Evolutionary conservation across 2,888 invertebrate species (phyloP).

Genomic region (Nudaria mundana): DNA sequence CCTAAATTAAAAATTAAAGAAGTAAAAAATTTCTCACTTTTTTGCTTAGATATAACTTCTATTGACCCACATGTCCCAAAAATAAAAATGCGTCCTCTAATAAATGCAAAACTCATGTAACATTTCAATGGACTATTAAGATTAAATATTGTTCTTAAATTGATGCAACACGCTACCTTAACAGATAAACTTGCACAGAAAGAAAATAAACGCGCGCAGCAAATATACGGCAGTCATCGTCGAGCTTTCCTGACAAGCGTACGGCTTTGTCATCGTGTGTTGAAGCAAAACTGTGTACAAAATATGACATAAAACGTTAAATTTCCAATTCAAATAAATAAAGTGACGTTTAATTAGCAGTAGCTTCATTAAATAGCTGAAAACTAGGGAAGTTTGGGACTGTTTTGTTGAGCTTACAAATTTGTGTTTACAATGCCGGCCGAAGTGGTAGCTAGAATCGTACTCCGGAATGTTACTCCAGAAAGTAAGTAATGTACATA

Average conservation of each 20-base stretch:
- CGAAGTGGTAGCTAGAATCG: conserved; percentile 56
- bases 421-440: conserved; percentile 60
- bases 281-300: conserved; percentile 10
- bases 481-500: conserved; percentile 57
- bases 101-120: too few species aligned
- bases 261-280: conserved; percentile 17
- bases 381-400: too few species aligned
- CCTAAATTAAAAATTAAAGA: too few species aligned
- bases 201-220: conserved; percentile 15
- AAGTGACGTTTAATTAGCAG: too few species aligned
- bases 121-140: too few species aligned
- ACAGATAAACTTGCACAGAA: conserved; percentile 8
- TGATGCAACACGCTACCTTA: background rate
- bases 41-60: too few species aligned
- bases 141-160: too few species aligned
- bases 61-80: too few species aligned
- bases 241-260: conserved; percentile 26
- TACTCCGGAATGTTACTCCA: conserved; percentile 66
- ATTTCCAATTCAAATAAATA: conserved; percentile 11
- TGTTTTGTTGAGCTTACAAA: conserved; percentile 20
- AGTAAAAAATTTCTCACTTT: too few species aligned
- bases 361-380: too few species aligned
- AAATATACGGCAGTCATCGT: conserved; percentile 27
- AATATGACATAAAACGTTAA: conserved; percentile 37
- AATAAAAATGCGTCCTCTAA: too few species aligned